These are phyloP conservation scores for Callospermophilus lateralis DNA, from an alignment of 2,113 vertebrate species.

Conservation along the genomic window DNA sequence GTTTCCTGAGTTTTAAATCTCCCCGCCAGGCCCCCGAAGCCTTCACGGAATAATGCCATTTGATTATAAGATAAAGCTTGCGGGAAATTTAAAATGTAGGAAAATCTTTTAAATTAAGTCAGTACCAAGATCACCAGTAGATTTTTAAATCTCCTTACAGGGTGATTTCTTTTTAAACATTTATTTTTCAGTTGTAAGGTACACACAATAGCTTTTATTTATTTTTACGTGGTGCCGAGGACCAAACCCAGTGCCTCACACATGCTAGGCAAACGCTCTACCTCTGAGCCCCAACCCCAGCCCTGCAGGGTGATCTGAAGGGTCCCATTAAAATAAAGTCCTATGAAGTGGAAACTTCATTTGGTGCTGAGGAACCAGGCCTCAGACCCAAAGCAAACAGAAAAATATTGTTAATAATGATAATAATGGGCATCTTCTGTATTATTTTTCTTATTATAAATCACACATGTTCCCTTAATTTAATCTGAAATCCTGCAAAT, in stretches of 20 bases:
- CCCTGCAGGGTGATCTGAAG: neutral
- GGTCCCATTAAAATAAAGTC: neutral
- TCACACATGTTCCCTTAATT: slow-evolving; percentile 9
- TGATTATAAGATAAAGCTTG: neutral
- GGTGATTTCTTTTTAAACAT: too few relatives aligned
- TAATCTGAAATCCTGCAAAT: neutral
- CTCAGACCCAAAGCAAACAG: neutral
- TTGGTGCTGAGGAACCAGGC: neutral
- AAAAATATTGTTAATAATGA: neutral
- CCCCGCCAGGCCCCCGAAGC: neutral
- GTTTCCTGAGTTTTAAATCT: neutral
- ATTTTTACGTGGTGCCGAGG: too few relatives aligned
- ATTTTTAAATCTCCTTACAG: neutral
- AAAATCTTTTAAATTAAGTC: neutral
- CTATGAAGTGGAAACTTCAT: neutral
- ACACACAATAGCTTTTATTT: too few relatives aligned
- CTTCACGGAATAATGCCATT: neutral
- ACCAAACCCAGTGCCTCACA: too few relatives aligned
- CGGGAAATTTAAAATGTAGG: neutral
- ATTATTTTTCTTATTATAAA: neutral
- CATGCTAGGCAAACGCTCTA: too few relatives aligned
- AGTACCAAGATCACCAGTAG: neutral
- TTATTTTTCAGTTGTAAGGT: too few relatives aligned
- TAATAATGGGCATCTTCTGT: neutral
- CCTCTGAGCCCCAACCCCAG: too few relatives aligned